These are phyloP conservation scores for Synergus japonicus DNA, from an alignment of 2,888 invertebrate genomes.

Conservation along the genomic window DNA sequence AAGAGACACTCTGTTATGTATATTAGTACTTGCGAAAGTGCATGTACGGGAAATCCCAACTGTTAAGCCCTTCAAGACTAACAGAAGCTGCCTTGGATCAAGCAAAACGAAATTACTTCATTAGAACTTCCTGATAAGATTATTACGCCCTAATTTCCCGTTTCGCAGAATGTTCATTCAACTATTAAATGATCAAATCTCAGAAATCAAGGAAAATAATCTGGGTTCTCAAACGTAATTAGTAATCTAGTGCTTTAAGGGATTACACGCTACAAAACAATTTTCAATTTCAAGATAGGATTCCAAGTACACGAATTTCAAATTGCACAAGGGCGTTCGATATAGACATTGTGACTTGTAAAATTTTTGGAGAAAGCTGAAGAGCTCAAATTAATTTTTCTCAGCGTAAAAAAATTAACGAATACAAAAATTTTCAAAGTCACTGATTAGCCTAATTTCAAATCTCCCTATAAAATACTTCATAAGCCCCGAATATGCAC, in stretches of 20 bases:
- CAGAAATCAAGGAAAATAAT: neutral
- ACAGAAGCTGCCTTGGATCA: neutral
- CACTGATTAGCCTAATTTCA: neutral
- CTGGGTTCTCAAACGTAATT: neutral
- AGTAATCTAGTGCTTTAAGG: neutral
- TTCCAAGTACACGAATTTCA: neutral
- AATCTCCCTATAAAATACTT: neutral
- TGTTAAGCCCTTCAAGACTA: neutral
- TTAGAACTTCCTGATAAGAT: constrained; percentile 9
- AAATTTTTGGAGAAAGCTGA: neutral
- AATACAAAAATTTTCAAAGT: neutral
- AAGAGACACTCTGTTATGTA: neutral
- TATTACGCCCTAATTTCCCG: neutral
- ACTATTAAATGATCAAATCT: neutral
- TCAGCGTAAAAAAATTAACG: no score
- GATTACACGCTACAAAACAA: neutral
- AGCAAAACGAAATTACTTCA: neutral
- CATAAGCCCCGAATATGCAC: neutral
- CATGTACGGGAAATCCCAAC: neutral
- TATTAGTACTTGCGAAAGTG: neutral
- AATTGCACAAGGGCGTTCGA: neutral
- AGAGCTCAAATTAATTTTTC: neutral
- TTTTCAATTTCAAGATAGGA: neutral
- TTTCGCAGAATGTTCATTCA: neutral
- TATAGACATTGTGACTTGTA: neutral